A percentile compares a stretch with the other conserved stretches of the same genome.
Evolutionary conservation across 2,888 invertebrate genomes (phyloP).

Genomic region (Phyllotreta striolata): DNA sequence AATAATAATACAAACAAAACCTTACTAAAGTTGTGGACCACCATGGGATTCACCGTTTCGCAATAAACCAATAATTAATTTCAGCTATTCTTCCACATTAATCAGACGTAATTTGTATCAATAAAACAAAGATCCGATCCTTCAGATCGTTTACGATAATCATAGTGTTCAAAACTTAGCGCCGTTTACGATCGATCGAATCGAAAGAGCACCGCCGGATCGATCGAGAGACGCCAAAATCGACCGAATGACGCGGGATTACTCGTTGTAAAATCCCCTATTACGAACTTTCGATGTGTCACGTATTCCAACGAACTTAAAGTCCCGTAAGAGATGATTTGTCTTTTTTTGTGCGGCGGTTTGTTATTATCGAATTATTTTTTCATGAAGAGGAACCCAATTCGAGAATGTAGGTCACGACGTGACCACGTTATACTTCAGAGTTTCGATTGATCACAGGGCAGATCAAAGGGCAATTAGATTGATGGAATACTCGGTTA

Average conservation of each 20-base stretch:
- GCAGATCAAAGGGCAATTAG: conserved; percentile 14
- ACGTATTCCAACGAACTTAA: neutral
- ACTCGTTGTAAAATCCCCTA: neutral
- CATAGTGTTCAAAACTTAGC: conserved; percentile 25
- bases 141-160: conserved; percentile 29
- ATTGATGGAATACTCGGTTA: conserved; percentile 21
- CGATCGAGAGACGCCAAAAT: conserved; percentile 1
- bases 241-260: neutral
- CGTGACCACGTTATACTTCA: conserved; percentile 24
- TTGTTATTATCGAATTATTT: conserved; percentile 32
- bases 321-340: conserved; percentile 22
- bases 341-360: conserved; percentile 28
- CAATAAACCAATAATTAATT: conserved; percentile 15
- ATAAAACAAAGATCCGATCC: conserved; percentile 26
- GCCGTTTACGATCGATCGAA: conserved; percentile 13
- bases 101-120: conserved; percentile 24
- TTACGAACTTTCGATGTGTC: neutral
- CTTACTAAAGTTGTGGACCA: neutral
- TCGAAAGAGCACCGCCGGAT: conserved; percentile 2
- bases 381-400: conserved; percentile 21
- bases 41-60: conserved; percentile 13
- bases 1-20: no score
- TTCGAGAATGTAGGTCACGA: conserved; percentile 31
- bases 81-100: conserved; percentile 17
- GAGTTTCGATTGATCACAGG: conserved; percentile 27